Evolutionary conservation across 2,113 vertebrate species (phyloP), one percentile per base, ranked within the genome.

Genomic region (Cyanistes caeruleus): DNA sequence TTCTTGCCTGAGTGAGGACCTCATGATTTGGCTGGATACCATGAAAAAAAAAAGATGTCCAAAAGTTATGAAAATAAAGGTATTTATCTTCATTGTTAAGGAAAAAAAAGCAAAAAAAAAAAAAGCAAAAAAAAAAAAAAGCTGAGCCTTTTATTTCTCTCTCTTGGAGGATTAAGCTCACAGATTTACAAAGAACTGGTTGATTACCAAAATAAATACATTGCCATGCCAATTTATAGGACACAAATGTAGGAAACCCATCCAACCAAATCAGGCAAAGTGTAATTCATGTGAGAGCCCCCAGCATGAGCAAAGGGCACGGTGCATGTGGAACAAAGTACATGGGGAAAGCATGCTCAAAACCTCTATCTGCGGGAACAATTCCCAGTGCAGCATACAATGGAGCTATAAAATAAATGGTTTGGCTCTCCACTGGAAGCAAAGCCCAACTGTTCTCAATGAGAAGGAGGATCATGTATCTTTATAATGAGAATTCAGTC

Each of bases 401-500:
- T 88, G 90, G 72, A 95, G 69, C 89, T 91, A 86, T 91, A 95
- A 97, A 97, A 96, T 94, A 97, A 96, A 97, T 94, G 92, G 81
- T 75, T 91, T 62, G 92, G 87, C 94, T 95, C 96, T 97, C 90
- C 95, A 93, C 81, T 96, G 97, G 93, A 96, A 70, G 94, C 92
- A 95, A 96, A 97, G 63, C 93, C 89, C 83, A 86, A 95, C 87
- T 96, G 93, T 91, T 96, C 92, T 60, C 87, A 93, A 92, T 87
- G 90, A 75, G 79, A 55, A 96, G 86, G 60, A 97, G 95, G 96
- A 97, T 98, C 96, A 72, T 96, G 91, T 97, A 90, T 98, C 97
- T 97, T 97, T 93, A 89, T 97, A 97, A 98, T 81, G 84, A 98
- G 96, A 93, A 97, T 93, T 96, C 80, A 91, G 93, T 94, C 95